Percentiles rank a stretch among this genome's conserved stretches.
These are phyloP conservation scores for Equus przewalskii DNA, from an alignment of 2,113 vertebrate species.

Conservation along the genomic window DNA sequence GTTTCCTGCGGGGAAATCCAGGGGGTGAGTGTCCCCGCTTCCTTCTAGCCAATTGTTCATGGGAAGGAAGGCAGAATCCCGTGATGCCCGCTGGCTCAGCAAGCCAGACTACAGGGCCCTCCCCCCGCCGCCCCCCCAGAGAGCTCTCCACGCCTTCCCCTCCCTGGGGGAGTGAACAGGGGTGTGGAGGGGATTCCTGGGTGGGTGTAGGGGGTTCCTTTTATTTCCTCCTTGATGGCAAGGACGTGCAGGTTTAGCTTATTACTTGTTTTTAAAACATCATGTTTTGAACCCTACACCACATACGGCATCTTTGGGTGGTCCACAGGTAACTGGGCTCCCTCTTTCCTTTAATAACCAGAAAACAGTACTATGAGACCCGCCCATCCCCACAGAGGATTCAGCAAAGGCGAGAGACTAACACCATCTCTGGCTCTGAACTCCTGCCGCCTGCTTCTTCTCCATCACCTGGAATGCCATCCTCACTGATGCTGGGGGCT, in stretches of 20 bases:
- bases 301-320: neutral
- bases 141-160: neutral
- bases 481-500: neutral
- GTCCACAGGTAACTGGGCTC: neutral
- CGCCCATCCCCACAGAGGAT: neutral
- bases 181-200: accelerated
- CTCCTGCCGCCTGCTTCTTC: neutral
- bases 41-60: constrained; percentile 75
- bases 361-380: neutral
- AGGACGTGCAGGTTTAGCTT: neutral
- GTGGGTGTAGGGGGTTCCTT: neutral
- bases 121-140: accelerated
- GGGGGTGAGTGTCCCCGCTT: neutral
- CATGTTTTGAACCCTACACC: neutral
- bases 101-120: neutral
- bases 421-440: accelerated
- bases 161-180: neutral
- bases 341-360: neutral
- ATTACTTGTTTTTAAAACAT: neutral
- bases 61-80: constrained; percentile 56
- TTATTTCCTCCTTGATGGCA: neutral
- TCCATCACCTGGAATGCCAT: neutral
- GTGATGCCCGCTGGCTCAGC: neutral
- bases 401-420: neutral
- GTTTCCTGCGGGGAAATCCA: constrained; percentile 75